phyloP scores from a whole-genome alignment of 2,797 vertebrate species.

The Danio aesculapii region DNA sequence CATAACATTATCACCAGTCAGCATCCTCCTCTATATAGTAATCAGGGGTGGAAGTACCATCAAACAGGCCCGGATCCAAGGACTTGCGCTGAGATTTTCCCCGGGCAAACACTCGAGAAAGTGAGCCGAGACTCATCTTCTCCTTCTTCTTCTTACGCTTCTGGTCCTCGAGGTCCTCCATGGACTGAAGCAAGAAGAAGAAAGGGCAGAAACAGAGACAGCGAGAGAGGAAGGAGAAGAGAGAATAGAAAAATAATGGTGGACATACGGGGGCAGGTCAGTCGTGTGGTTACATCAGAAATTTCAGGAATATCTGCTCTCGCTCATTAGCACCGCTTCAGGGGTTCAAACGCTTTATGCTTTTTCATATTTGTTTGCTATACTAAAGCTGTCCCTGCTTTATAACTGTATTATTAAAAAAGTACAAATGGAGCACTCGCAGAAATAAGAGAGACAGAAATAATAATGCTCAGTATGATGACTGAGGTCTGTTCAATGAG shows the following conservation, averaged over 20 bases:
- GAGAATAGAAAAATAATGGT: conserved; percentile 32
- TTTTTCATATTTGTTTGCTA: neutral
- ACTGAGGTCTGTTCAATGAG: neutral
- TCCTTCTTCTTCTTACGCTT: conserved; percentile 99
- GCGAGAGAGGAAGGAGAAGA: conserved; percentile 36
- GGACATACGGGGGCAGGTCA: conserved; percentile 48
- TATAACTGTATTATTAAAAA: neutral
- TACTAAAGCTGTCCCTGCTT: neutral
- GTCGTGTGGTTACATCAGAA: conserved; percentile 28
- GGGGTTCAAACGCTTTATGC: conserved; percentile 1
- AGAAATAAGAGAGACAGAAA: neutral
- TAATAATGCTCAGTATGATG: neutral
- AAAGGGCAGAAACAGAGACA: conserved; percentile 20
- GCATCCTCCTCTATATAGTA: conserved; percentile 99
- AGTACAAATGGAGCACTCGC: neutral
- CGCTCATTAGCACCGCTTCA: conserved; percentile 44
- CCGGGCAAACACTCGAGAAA: conserved; percentile 95
- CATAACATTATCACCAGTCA: conserved; percentile 89
- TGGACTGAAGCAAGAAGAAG: conserved; percentile 81
- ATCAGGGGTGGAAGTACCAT: conserved; percentile 93
- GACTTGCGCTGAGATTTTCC: conserved; percentile 94
- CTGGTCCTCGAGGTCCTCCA: conserved; percentile 99
- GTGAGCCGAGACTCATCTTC: conserved; percentile 96
- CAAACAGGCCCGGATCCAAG: conserved; percentile 94
- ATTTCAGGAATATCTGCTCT: conserved; percentile 34